Base-by-base conservation (phyloP, 2,113 vertebrate genomes). In the Pseudorectes ferrugineus region DNA sequence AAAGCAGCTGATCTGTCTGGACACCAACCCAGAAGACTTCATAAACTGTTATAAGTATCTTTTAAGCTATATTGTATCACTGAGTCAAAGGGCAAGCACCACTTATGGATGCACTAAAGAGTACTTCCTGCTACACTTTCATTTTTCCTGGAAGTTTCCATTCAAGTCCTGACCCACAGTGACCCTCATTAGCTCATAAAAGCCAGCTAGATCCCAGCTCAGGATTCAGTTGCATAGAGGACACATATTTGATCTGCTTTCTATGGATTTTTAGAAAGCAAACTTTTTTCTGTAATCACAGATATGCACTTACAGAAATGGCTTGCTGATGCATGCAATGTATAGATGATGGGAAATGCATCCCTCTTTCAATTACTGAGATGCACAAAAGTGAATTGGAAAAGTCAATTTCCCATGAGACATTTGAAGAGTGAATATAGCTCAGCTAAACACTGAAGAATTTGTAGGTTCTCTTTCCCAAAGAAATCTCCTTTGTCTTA, bases 91-190 rank as follows among this genome's bases (percentile, higher is more conserved):
- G 89, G 61, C 61, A 94, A 96, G 49, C 25, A 62, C 42, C 49
- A 76, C 66, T 72, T 88, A 87, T 0, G 2, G 35, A 62, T 76
- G 35, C 38, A 54, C 19, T 68, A 31, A 65, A 71, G 45, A 65
- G 16, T 45, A 54, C 45, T 92, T 94, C 58, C 77, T 73, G 38
- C 38, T 4, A 45, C n/a, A 62, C 31, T 86, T 55, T 2, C 3
- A 48, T 92, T 91, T 92, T 95, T 88, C 87, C 91, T 91, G 91
- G 77, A 92, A 95, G 84, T 76, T 85, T 25, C 45, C 36, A 81
- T 75, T 87, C 46, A 49, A 79, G 48, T 49, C 26, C 22, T 91
- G 77, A 82, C 91, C 52, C 70, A 35, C 20, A 33, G n/a, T 55
- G 73, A 91, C 91, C 77, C 89, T 91, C 57, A 58, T 94, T 78